Evolutionary conservation across 2,113 vertebrate genomes (phyloP).

Genomic region (Pelvicachromis taeniatus): DNA sequence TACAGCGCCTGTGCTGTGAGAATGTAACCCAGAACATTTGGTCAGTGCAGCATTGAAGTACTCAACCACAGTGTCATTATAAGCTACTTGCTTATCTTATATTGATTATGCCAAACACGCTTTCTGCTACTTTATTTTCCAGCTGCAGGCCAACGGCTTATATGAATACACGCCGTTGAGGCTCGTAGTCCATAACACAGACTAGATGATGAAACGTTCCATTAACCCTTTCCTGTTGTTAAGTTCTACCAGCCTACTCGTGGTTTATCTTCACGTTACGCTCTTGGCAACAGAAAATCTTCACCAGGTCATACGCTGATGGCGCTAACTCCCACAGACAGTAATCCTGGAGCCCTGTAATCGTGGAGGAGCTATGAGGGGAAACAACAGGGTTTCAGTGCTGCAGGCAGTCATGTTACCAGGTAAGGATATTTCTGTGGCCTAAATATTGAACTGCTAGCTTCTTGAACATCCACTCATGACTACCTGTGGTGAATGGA

Average conservation of each 20-base stretch:
- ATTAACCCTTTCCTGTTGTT: background rate
- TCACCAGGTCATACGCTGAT: background rate
- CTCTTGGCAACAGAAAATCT: background rate
- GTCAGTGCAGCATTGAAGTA: background rate
- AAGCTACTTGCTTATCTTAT: background rate
- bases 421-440: background rate
- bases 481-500: too few species aligned
- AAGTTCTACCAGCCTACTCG: background rate
- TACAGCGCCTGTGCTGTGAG: background rate
- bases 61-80: background rate
- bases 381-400: background rate
- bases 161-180: background rate
- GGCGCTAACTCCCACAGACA: background rate
- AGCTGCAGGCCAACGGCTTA: background rate
- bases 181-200: background rate
- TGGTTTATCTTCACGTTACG: background rate
- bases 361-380: background rate
- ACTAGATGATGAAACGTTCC: background rate
- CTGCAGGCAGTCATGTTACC: background rate
- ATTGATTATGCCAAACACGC: background rate
- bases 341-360: background rate
- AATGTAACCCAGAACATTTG: background rate
- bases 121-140: background rate
- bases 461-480: background rate
- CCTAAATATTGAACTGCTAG: background rate